These are phyloP conservation scores for Tiphia femorata DNA, from an alignment of 2,888 invertebrate genomes.

Conservation along the genomic window DNA sequence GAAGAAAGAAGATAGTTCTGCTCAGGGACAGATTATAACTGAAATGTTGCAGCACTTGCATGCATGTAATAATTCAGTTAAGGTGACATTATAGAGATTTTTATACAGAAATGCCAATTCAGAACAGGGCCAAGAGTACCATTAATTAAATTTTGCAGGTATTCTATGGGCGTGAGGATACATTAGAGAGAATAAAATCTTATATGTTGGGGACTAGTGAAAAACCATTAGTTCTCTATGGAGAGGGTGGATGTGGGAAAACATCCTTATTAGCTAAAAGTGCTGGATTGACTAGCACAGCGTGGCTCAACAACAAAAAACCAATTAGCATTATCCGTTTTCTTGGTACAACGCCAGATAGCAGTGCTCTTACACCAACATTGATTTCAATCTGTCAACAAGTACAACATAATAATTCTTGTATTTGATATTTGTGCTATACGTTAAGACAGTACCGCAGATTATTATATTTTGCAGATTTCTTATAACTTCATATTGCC, in stretches of 20 bases:
- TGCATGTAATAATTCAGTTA: conserved; percentile 93
- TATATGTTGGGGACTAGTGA: conserved; percentile 89
- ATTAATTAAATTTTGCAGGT: conserved; percentile 70
- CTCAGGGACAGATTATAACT: conserved; percentile 93
- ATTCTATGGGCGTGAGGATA: conserved; percentile 93
- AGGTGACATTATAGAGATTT: conserved; percentile 69
- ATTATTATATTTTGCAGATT: conserved; percentile 72
- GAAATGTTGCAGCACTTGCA: conserved; percentile 96
- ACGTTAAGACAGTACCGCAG: not conserved
- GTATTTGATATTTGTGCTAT: too few relatives aligned
- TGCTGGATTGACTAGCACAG: conserved; percentile 82
- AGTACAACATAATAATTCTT: too few relatives aligned
- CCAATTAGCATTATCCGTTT: conserved; percentile 93
- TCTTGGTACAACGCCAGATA: conserved; percentile 97
- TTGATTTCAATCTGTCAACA: conserved; percentile 96
- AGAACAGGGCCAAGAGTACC: not conserved
- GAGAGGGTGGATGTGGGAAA: conserved; percentile 98
- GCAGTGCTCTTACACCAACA: conserved; percentile 93
- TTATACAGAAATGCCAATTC: too few relatives aligned
- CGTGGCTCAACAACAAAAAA: conserved; percentile 81
- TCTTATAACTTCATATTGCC: conserved; percentile 93
- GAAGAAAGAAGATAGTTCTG: conserved; percentile 94
- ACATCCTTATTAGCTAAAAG: conserved; percentile 95
- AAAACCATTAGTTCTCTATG: conserved; percentile 91
- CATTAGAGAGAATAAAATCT: conserved; percentile 81